Evolutionary conservation across 2,888 invertebrate genomes (phyloP).

Genomic region (Clunio marinus): DNA sequence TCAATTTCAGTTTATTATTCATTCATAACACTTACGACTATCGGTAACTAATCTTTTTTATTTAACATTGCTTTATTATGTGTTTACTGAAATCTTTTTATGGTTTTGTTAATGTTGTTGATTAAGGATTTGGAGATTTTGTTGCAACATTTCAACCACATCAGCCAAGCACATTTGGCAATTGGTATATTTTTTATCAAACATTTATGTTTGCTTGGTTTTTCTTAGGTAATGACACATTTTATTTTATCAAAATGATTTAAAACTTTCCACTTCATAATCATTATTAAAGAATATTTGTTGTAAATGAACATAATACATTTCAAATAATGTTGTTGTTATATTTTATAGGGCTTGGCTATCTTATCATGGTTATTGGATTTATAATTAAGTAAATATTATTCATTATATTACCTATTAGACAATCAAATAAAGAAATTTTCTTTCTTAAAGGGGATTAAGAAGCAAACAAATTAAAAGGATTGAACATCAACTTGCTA

Average conservation of each 20-base stretch:
- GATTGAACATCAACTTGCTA: constrained; percentile 71
- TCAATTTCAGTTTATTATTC: constrained; percentile 81
- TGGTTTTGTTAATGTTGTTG: too few relatives aligned
- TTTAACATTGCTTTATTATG: neutral
- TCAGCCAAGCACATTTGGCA: constrained; percentile 53
- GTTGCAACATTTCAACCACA: constrained; percentile 61
- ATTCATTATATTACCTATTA: neutral
- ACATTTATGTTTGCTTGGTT: constrained; percentile 82
- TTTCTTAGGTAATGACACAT: constrained; percentile 55
- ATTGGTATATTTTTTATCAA: constrained; percentile 68
- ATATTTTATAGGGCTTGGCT: constrained; percentile 68
- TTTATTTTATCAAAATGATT: too few relatives aligned
- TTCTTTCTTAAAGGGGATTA: constrained; percentile 48
- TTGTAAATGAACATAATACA: neutral
- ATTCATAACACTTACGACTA: constrained; percentile 58
- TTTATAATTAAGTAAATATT: constrained; percentile 66
- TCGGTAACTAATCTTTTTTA: constrained; percentile 17
- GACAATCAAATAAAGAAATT: neutral
- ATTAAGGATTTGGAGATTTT: constrained; percentile 78
- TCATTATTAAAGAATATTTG: neutral
- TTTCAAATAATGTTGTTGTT: too few relatives aligned
- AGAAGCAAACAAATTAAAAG: constrained; percentile 67
- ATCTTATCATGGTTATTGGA: constrained; percentile 83
- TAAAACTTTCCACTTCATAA: too few relatives aligned
- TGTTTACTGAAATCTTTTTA: too few relatives aligned